phyloP scores from a whole-genome alignment of 1,140 invertebrate genomes.

The Euwallacea fornicatus region DNA sequence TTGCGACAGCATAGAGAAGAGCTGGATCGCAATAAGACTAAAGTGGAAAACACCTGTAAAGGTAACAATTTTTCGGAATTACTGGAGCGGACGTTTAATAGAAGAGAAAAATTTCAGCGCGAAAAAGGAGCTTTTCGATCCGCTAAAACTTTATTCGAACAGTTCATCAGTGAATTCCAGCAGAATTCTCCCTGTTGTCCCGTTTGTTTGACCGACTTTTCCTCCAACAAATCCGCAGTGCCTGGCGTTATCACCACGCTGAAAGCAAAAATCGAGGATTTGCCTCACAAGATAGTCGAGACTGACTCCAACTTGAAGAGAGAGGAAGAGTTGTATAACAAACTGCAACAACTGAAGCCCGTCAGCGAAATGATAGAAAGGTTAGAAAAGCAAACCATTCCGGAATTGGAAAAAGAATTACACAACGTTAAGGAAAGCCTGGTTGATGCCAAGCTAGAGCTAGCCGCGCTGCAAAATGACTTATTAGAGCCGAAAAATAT shows the following conservation, averaged over 20 bases:
- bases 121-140: conserved; percentile 54
- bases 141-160: conserved; percentile 55
- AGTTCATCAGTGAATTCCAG: conserved; percentile 49
- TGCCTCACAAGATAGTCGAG: conserved; percentile 51
- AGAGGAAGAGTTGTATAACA: conserved; percentile 44
- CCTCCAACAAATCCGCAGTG: conserved; percentile 35
- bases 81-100: conserved; percentile 47
- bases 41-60: conserved; percentile 53
- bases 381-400: conserved; percentile 39
- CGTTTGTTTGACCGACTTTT: conserved; percentile 48
- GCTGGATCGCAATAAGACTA: conserved; percentile 46
- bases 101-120: conserved; percentile 54
- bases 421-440: conserved; percentile 34
- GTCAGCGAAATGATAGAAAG: conserved; percentile 44
- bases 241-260: conserved; percentile 51
- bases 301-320: conserved; percentile 50
- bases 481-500: conserved; percentile 39
- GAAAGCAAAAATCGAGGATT: conserved; percentile 56
- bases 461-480: conserved; percentile 38
- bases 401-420: conserved; percentile 36
- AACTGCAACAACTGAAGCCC: conserved; percentile 46
- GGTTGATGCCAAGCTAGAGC: conserved; percentile 31
- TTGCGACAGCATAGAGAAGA: conserved; percentile 49
- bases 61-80: conserved; percentile 51
- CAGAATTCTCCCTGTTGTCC: conserved; percentile 49